Base-by-base conservation (phyloP, 2,888 invertebrate genomes). In the Acheta domesticus region DNA sequence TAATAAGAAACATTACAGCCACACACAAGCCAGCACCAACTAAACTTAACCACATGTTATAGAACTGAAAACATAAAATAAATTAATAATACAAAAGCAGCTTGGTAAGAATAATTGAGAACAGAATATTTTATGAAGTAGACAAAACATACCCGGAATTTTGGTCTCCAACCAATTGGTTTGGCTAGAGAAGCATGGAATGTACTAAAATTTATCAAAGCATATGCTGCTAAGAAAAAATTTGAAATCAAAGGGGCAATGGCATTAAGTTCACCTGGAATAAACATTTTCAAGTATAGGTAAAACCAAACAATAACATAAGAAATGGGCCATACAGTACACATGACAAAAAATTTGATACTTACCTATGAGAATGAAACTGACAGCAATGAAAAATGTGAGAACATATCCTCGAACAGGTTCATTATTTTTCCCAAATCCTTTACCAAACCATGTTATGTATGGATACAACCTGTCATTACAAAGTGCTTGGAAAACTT, bases 31-130 rank as follows among this genome's bases (percentile, higher is more conserved):
- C 88, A 36, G 96, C 89, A 62, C 97, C 98, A 81, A 92, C 84
- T 81, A 98, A 90, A 84, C 96, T 96, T 80, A 97, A 88, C 97
- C 97, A 98, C 94, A 95, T 95, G 87, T 96, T 98, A 89, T 97
- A 98, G 87, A 94, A 94, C 95, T 96, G 86, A 11, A 78, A 80
- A 5, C 36, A 50, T 50, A 48, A 48, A 78, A 76, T 11, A 76
- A n/a, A 76, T 8, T 19, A 49, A 48, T n/a, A 76, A 19, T 76
- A 76, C 12, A 48, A n/a, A 2, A 76, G 14, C 49, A 36, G 3
- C 19, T 62, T 5, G 14, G 62, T 19, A 62, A n/a, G 8, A 62
- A 62, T 12, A 19, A 62, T 62, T 12, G 8, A 62, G 62, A 62
- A 62, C 62, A 62, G 11, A 62, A 5, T 1, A 5, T 78, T 23